phyloP scores from a whole-genome alignment of 2,113 vertebrate species.

The Brevimyrus niger region DNA sequence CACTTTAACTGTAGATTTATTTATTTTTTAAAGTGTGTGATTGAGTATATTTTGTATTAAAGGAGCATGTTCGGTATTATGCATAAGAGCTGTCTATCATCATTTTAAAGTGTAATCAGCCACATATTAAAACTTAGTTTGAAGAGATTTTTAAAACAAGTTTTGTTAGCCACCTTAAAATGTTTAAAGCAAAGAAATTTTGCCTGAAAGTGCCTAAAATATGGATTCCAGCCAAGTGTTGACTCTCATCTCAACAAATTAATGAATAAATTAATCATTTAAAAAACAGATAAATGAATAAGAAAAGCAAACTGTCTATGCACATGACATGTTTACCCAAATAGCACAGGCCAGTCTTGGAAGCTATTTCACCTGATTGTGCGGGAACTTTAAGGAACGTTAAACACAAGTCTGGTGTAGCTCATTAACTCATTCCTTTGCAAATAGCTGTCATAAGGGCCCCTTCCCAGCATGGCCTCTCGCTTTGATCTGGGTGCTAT shows the following conservation, averaged over 20 bases:
- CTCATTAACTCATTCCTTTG: conserved; percentile 1
- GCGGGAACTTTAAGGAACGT: background rate
- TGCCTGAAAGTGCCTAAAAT: background rate
- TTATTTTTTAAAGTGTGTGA: background rate
- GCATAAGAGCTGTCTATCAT: background rate
- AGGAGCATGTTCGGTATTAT: background rate
- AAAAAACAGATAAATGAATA: background rate
- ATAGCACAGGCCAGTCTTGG: background rate
- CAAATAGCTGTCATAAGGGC: conserved; percentile 1
- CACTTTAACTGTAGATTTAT: background rate
- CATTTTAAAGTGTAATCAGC: background rate
- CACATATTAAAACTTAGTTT: background rate
- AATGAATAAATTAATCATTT: background rate
- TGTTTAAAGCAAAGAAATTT: background rate
- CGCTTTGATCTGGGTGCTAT: background rate
- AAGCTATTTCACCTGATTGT: background rate
- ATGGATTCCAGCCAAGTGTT: background rate
- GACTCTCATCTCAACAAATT: background rate
- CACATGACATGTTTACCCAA: background rate
- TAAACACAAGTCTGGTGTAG: background rate
- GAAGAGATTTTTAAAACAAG: background rate
- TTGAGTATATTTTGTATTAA: background rate
- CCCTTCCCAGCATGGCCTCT: background rate
- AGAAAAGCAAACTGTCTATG: background rate
- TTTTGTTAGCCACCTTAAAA: background rate